Conservation (phyloP, 2,797 vertebrate species). For the Cottoperca gobio region DNA sequence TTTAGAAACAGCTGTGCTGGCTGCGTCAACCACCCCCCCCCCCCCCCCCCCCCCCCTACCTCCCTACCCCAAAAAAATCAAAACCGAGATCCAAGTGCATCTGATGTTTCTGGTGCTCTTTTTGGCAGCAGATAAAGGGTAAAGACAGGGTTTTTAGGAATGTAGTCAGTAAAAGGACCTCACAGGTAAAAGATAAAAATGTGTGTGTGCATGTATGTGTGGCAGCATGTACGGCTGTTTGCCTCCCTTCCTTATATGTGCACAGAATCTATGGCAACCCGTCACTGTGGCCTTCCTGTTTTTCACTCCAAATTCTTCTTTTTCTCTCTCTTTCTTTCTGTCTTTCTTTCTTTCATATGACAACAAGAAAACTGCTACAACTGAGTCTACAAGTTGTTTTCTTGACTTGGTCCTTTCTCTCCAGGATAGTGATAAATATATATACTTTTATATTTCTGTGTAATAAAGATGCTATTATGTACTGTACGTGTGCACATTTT, state of each 20-base stretch:
- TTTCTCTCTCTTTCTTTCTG: slow-evolving; percentile 58
- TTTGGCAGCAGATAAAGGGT: slow-evolving; percentile 24
- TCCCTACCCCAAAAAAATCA: not conserved
- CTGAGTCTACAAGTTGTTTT: slow-evolving; percentile 79
- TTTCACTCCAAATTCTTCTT: slow-evolving; percentile 64
- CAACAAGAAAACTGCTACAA: slow-evolving; percentile 77
- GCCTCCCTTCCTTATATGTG: slow-evolving; percentile 74
- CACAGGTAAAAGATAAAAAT: slow-evolving; percentile 19
- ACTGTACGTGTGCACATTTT: slow-evolving; percentile 75
- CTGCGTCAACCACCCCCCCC: not conserved
- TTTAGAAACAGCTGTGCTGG: slow-evolving; percentile 17
- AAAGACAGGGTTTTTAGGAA: slow-evolving; percentile 50
- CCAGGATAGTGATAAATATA: slow-evolving; percentile 85
- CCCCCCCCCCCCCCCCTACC: too few relatives aligned
- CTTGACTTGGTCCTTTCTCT: slow-evolving; percentile 85
- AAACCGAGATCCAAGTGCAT: slow-evolving; percentile 10
- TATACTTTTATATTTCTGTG: slow-evolving; percentile 90
- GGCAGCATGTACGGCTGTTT: slow-evolving; percentile 62
- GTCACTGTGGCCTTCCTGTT: slow-evolving; percentile 86
- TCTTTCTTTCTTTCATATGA: slow-evolving; percentile 73
- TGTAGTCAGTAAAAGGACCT: slow-evolving; percentile 58
- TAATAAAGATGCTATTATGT: slow-evolving; percentile 88
- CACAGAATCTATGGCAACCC: slow-evolving; percentile 80
- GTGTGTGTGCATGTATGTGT: slow-evolving; percentile 37
- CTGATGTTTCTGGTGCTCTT: slow-evolving; percentile 42